A percentile compares a stretch with the other conserved stretches of the same genome.
phyloP scores from a whole-genome alignment of 2,888 invertebrate genomes.

The Diarsia mendica region DNA sequence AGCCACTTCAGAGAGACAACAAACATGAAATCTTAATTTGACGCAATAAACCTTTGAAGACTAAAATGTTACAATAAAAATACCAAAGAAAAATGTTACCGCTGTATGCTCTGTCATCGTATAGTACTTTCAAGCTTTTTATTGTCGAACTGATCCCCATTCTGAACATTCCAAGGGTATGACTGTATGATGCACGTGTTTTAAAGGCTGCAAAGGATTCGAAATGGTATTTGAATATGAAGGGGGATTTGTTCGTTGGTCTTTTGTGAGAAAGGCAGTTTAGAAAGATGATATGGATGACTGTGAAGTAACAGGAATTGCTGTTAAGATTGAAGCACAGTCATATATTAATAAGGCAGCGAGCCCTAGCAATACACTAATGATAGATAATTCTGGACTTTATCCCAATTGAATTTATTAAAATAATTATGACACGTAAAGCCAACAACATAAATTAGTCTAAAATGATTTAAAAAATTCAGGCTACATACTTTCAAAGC shows the following conservation, averaged over 20 bases:
- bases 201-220: slow-evolving; percentile 68
- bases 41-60: slow-evolving; percentile 44
- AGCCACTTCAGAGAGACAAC: slow-evolving; percentile 33
- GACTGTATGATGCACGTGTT: slow-evolving; percentile 79
- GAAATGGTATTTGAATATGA: slow-evolving; percentile 74
- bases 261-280: slow-evolving; percentile 58
- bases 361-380: background rate
- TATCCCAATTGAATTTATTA: background rate
- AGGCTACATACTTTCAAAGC: slow-evolving; percentile 72
- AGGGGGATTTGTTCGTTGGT: slow-evolving; percentile 60
- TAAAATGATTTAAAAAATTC: slow-evolving; percentile 53
- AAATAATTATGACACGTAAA: slow-evolving; percentile 14
- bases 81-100: slow-evolving; percentile 54
- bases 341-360: background rate
- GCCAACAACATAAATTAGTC: slow-evolving; percentile 32
- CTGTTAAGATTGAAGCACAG: slow-evolving; percentile 8
- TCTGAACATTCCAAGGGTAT: slow-evolving; percentile 81
- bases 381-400: background rate
- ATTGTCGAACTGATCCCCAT: slow-evolving; percentile 75
- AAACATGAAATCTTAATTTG: slow-evolving; percentile 46
- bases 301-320: slow-evolving; percentile 32
- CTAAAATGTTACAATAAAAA: slow-evolving; percentile 60
- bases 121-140: slow-evolving; percentile 68
- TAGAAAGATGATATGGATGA: slow-evolving; percentile 37
- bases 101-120: slow-evolving; percentile 64